Evolutionary conservation across 2,113 vertebrate species (phyloP).

Genomic region (Electrona antarctica): DNA sequence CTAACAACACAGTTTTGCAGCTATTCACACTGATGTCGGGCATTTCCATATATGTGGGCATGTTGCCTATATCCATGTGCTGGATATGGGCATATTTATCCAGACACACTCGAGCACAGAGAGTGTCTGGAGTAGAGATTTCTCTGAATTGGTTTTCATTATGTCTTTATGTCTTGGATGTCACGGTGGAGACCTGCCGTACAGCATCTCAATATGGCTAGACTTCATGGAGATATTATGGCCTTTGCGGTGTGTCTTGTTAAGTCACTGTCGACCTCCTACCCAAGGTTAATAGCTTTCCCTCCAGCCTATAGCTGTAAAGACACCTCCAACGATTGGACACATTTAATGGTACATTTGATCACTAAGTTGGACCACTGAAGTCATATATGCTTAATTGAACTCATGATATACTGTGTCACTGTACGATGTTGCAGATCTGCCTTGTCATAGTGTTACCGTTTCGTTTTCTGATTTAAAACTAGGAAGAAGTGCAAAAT

Average conservation of each 20-base stretch:
- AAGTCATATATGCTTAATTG: constrained; percentile 31
- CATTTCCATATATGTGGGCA: too few species aligned
- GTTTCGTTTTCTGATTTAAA: neutral
- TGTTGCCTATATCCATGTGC: too few species aligned
- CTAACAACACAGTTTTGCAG: too few species aligned
- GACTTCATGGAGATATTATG: neutral
- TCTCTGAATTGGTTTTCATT: neutral
- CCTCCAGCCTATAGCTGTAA: constrained; percentile 30
- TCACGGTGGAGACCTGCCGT: neutral
- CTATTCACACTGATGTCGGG: too few species aligned
- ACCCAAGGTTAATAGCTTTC: constrained; percentile 54
- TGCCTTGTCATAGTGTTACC: too few species aligned
- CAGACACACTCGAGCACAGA: too few species aligned
- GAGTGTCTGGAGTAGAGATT: too few species aligned
- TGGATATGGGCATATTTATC: too few species aligned
- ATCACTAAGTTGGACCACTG: constrained; percentile 24
- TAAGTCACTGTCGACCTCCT: constrained; percentile 38
- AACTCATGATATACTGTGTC: constrained; percentile 39
- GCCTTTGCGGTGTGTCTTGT: constrained; percentile 4
- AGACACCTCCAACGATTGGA: constrained; percentile 45
- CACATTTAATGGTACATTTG: constrained; percentile 40
- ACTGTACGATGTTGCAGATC: too few species aligned
- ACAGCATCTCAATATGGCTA: neutral
- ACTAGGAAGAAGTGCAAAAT: neutral
- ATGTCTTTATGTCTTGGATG: neutral